Evolutionary conservation across 2,113 vertebrate genomes (phyloP).

Genomic region (Micromys minutus): DNA sequence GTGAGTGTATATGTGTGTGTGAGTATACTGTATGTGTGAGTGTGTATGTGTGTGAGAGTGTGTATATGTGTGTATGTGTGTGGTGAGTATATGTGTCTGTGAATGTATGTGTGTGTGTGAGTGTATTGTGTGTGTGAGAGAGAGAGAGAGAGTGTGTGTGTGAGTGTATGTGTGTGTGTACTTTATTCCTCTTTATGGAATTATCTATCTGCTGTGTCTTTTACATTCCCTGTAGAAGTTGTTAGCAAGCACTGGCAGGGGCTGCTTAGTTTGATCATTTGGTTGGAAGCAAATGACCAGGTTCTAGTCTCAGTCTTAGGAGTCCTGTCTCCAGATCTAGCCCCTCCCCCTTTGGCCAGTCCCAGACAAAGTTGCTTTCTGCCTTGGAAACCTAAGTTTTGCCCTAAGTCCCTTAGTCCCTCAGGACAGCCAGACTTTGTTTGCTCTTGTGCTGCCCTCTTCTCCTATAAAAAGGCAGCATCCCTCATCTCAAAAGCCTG

Average conservation of each 20-base stretch:
- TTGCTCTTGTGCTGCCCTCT: slow-evolving; percentile 62
- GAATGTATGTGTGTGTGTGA: no score
- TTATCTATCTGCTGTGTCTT: slow-evolving; percentile 18
- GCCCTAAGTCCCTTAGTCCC: background rate
- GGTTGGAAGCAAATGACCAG: slow-evolving; percentile 4
- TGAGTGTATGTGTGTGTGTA: background rate
- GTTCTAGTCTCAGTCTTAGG: background rate
- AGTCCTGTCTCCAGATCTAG: background rate
- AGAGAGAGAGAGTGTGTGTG: no score
- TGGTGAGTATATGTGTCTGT: background rate
- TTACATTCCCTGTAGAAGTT: background rate
- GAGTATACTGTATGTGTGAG: background rate
- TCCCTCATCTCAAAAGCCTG: slow-evolving; percentile 34
- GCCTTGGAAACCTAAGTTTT: slow-evolving; percentile 30
- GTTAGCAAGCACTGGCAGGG: background rate
- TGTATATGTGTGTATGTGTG: background rate
- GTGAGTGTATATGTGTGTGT: background rate
- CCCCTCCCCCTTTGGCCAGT: background rate
- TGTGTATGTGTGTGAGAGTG: background rate
- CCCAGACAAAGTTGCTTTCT: slow-evolving; percentile 22
- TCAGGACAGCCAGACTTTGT: background rate
- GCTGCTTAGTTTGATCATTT: background rate
- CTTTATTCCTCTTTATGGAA: slow-evolving; percentile 2
- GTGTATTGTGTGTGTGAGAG: background rate
- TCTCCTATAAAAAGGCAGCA: slow-evolving; percentile 52